Conservation (phyloP, 2,888 invertebrate species). For the Oithona nana region DNA sequence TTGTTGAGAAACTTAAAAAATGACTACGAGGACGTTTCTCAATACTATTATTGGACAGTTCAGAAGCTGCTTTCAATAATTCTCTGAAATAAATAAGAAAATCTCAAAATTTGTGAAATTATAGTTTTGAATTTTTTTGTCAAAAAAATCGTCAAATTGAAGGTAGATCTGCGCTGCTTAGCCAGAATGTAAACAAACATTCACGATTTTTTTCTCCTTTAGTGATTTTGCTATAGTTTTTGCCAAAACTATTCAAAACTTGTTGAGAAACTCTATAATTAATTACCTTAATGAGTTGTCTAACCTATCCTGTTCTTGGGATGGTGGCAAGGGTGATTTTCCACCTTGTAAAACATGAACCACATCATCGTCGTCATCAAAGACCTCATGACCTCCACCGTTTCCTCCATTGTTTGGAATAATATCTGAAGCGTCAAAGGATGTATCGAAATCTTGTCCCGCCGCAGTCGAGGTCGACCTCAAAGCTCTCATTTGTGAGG, state of each 20-base stretch:
- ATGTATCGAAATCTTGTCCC: background rate
- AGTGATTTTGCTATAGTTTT: no score
- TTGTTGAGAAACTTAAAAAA: no score
- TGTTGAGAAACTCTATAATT: no score
- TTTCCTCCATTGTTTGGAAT: background rate
- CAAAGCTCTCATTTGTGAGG: background rate
- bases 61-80: background rate
- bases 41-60: background rate
- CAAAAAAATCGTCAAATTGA: no score
- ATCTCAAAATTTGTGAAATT: no score
- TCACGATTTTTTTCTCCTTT: no score
- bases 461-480: background rate
- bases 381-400: background rate
- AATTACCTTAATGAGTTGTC: constrained; percentile 6
- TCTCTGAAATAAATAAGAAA: no score
- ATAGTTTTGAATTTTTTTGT: no score
- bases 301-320: background rate
- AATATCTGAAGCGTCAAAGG: background rate
- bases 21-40: background rate
- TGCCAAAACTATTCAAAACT: no score
- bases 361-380: background rate
- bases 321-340: background rate
- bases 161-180: no score
- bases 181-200: no score
- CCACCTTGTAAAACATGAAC: background rate